These are phyloP conservation scores for Drosophila quadrilineata DNA, from an alignment of 1,140 invertebrate genomes.

Conservation along the genomic window DNA sequence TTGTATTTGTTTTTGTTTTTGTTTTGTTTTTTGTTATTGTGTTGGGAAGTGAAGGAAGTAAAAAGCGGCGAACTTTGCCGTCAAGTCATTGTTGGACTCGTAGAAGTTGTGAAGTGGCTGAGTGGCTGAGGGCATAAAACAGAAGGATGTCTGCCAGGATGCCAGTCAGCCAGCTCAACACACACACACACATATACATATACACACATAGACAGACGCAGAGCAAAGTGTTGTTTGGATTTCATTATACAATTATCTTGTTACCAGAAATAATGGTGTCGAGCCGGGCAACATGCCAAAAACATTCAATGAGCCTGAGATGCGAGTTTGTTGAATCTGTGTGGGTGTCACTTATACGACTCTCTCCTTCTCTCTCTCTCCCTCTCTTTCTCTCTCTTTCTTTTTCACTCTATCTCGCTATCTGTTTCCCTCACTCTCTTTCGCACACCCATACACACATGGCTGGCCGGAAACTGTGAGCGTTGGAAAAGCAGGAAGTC, in stretches of 20 bases:
- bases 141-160: constrained; percentile 17
- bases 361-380: too few species aligned
- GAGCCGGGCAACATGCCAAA: constrained; percentile 75
- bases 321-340: constrained; percentile 9
- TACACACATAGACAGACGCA: too few species aligned
- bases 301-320: constrained; percentile 71
- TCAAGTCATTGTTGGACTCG: constrained; percentile 74
- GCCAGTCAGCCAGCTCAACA: too few species aligned
- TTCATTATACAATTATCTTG: constrained; percentile 80
- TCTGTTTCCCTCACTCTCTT: constrained; percentile 27
- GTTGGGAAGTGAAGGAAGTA: constrained; percentile 23
- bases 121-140: not conserved
- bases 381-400: too few species aligned
- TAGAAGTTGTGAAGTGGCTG: constrained; percentile 31
- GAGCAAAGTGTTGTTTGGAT: constrained; percentile 76
- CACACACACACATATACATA: too few species aligned
- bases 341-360: constrained; percentile 53
- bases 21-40: too few species aligned
- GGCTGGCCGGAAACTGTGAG: constrained; percentile 52
- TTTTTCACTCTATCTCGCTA: too few species aligned
- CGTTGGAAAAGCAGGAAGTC: constrained; percentile 74
- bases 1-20: too few species aligned
- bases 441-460: constrained; percentile 21
- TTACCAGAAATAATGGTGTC: constrained; percentile 79
- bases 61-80: constrained; percentile 69